phyloP scores from a whole-genome alignment of 2,113 vertebrate species.

The Pluvialis apricaria region DNA sequence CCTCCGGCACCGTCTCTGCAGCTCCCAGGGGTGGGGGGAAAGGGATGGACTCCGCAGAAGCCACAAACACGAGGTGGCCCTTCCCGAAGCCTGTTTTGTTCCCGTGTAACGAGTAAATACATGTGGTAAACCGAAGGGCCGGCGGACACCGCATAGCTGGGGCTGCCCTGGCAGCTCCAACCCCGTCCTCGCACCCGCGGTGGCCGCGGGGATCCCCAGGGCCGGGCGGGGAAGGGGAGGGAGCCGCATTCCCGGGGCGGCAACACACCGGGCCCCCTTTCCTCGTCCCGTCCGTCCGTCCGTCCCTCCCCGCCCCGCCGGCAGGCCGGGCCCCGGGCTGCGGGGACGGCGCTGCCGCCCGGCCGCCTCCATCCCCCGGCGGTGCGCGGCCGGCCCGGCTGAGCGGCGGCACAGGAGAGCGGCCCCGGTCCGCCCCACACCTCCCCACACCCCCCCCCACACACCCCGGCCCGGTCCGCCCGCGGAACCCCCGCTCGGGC shows the following conservation, averaged over 20 bases:
- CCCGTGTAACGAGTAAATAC: neutral
- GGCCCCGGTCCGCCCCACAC: no score
- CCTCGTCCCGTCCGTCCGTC: no score
- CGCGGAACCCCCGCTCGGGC: neutral
- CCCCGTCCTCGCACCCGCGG: neutral
- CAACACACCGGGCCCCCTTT: neutral
- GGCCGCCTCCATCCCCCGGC: neutral
- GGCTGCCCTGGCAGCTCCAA: neutral
- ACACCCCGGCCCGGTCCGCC: neutral
- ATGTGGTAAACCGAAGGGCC: neutral
- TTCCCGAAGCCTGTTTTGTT: neutral
- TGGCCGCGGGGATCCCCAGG: neutral
- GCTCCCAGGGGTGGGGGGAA: neutral
- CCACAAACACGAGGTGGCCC: neutral
- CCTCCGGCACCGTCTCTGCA: neutral
- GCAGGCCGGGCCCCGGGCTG: neutral
- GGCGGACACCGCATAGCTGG: rapidly evolving
- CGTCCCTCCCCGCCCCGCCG: neutral
- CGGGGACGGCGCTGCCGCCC: neutral
- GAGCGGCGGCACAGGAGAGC: no score
- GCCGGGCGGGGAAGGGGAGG: neutral
- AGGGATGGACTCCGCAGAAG: neutral
- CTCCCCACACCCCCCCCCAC: no score
- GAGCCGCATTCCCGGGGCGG: neutral
- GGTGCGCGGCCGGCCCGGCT: neutral